Evolutionary conservation across 1,140 invertebrate genomes (phyloP).

Genomic region (Physella acuta): DNA sequence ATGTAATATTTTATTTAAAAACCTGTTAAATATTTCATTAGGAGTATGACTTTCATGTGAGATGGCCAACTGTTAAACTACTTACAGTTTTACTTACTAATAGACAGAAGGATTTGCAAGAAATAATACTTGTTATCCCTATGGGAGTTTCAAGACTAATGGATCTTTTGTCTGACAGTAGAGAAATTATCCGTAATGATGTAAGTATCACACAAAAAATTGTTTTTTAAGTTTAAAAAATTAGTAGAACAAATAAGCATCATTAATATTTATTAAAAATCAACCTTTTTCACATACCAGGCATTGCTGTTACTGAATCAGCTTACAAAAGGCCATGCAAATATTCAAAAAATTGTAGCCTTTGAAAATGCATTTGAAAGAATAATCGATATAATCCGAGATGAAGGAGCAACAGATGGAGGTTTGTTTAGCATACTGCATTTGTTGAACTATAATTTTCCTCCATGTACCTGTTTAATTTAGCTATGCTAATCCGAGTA

Average conservation of each 20-base stretch:
- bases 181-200: slow-evolving; percentile 97
- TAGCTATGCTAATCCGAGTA: too few relatives aligned
- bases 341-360: slow-evolving; percentile 99
- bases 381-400: slow-evolving; percentile 87
- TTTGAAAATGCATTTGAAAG: slow-evolving; percentile 99
- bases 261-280: not conserved
- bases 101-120: slow-evolving; percentile 83
- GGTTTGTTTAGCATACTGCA: slow-evolving; percentile 56
- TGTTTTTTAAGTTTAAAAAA: slow-evolving; percentile 2
- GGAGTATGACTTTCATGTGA: slow-evolving; percentile 88
- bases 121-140: slow-evolving; percentile 89
- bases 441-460: not conserved
- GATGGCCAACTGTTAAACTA: slow-evolving; percentile 69
- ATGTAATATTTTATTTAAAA: not conserved
- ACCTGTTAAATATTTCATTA: slow-evolving; percentile 32
- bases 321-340: slow-evolving; percentile 92
- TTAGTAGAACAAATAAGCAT: not conserved
- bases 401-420: slow-evolving; percentile 90
- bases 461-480: too few relatives aligned
- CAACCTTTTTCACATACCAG: slow-evolving; percentile 55
- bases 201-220: slow-evolving; percentile 61
- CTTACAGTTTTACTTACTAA: slow-evolving; percentile 70
- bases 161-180: slow-evolving; percentile 88
- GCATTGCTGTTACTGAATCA: slow-evolving; percentile 88
- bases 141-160: slow-evolving; percentile 98